Base-by-base conservation (phyloP, 2,113 vertebrate species). In the Notarius quadriscutis region DNA sequence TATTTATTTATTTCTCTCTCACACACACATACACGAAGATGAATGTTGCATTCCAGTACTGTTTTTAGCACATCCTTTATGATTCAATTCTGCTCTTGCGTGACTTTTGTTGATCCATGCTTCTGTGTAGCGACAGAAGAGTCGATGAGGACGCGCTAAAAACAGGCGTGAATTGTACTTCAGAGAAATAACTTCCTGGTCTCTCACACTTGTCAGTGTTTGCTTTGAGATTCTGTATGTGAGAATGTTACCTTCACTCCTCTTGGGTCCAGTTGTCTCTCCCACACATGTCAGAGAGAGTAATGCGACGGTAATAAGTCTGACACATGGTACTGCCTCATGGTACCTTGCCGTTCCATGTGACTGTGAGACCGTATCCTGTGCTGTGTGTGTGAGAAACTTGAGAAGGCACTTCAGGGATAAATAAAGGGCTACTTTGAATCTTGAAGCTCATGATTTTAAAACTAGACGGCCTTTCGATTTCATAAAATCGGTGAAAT, bases 31-130 rank as follows among this genome's bases (percentile, higher is more conserved):
- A 20, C 20, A 50, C 4, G 7, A 0, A 34, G 27, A 20, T 41
- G 14, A 34, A 53, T n/a, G 25, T 55, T 55, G 41, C 7, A 8
- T 48, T 4, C 48, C 72, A 51, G 41, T n/a, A 7, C 7, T 75
- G 65, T 88, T 85, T 60, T 84, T 86, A 90, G 86, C n/a, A 83
- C 88, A 86, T 91, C 88, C 88, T 91, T 92, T 86, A 15, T 78
- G 8, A 55, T 53, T 8, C 22, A 14, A 3, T 55, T 53, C 50
- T 27, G 50, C 50, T 55, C 2, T 25, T 15, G 12, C 25, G 15
- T 14, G 75, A 53, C 7, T 14, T 5, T 53, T 50, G n/a, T 17
- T 5, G 41, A 48, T 69, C 1, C 25, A 69, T 0, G 11, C 30
- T 17, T 17, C 34, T 1, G 15, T 41, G 30, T 41, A 8, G 27